Evolutionary conservation across 2,797 vertebrate species (phyloP), one percentile per base, ranked within the genome.

Genomic region (Brachymystax lenok): DNA sequence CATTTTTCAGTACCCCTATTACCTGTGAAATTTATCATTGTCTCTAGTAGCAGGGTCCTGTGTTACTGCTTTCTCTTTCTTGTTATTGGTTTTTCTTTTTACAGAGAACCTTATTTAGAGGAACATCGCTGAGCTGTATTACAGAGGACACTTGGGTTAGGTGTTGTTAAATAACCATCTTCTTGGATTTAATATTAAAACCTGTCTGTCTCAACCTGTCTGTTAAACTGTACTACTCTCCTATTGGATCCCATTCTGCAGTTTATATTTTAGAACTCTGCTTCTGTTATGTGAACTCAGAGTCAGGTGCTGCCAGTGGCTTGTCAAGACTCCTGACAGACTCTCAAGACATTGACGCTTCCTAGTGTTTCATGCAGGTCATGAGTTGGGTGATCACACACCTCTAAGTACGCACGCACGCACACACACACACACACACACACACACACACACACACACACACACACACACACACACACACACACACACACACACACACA

Each of bases 281-380:
- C 56, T 5, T 63, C 33, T 21, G 30, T 13, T 7, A 4, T 28
- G 35, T 30, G 19, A 63, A 33, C 30, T 61, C 30, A 14, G 16
- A 46, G 56, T 40, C 56, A 35, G 12, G 10, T 33, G 40, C 56
- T 21, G 72, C 12, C 33, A 64, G 40, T 14, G n/a, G 16, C 24
- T 19, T 72, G 50, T 56, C 27, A 54, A 56, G 8, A 27, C 56
- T 1, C 24, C 13, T 68, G 64, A 71, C 70, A 54, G 70, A 28
- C 70, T 30, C 27, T 73, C 30, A 40, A 61, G 54, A 73, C 30
- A 33, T 16, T 61, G 54, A 61, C 8, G 13, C 69, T 40, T 50
- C 21, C 10, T 14, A 21, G 71, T 71, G 28, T 78, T 76, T 73
- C 13, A 4, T 66, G 76, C 59, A 72, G 73, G 74, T 80, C 74